Evolutionary conservation across 2,113 vertebrate species (phyloP).

Genomic region (Chlamydotis undulata): DNA sequence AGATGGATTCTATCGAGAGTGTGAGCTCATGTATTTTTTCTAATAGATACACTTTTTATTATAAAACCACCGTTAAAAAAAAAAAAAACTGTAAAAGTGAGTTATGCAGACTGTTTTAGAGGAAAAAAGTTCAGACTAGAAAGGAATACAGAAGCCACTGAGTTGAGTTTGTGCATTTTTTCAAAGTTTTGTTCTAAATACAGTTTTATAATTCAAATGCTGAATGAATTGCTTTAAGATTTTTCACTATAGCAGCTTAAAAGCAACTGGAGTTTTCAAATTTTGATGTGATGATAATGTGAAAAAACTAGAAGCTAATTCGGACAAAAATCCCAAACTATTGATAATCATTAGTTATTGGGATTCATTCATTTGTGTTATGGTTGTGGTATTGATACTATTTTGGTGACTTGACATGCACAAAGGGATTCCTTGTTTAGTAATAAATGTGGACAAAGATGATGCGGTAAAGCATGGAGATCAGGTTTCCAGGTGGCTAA

Average conservation of each 20-base stretch:
- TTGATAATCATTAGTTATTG: not conserved
- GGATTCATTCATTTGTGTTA: not conserved
- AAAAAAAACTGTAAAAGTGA: not conserved
- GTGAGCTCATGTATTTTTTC: fast-evolving
- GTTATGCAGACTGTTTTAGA: not conserved
- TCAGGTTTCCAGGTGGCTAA: conserved; percentile 35
- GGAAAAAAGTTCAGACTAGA: not conserved
- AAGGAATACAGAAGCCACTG: not conserved
- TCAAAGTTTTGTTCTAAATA: not conserved
- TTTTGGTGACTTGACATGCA: not conserved
- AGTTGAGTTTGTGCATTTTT: not conserved
- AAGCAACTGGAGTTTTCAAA: not conserved
- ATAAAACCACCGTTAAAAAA: not conserved
- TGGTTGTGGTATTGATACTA: not conserved
- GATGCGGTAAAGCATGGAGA: not conserved
- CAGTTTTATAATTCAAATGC: not conserved
- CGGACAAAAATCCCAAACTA: not conserved
- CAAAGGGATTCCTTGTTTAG: not conserved
- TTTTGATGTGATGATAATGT: not conserved
- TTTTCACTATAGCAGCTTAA: not conserved
- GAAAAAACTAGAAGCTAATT: not conserved
- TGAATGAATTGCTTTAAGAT: not conserved
- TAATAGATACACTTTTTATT: not conserved
- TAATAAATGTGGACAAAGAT: not conserved
- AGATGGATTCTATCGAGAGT: not conserved